Percentiles rank a stretch among this genome's conserved stretches.
These are phyloP conservation scores for Heteronetta atricapilla DNA, from an alignment of 2,113 vertebrate genomes.

Conservation along the genomic window DNA sequence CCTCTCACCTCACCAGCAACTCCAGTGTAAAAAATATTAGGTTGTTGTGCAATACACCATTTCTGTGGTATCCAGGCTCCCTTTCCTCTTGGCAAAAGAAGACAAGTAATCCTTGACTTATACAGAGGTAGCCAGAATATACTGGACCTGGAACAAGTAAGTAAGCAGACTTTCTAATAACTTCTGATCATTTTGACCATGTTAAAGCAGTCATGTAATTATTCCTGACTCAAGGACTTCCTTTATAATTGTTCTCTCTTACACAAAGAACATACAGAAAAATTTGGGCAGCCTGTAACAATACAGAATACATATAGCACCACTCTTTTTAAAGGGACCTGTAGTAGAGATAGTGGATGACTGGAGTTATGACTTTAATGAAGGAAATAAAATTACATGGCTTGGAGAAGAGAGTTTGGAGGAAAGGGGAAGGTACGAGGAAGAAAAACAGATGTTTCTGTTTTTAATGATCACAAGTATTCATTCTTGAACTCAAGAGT, in stretches of 20 bases:
- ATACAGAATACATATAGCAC: not conserved
- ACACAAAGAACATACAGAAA: not conserved
- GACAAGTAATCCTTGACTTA: not conserved
- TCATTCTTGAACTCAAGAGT: not conserved
- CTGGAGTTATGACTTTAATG: not conserved
- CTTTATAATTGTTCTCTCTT: not conserved
- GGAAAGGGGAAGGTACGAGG: not conserved
- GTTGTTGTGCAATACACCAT: not conserved
- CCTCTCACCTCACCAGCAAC: not conserved
- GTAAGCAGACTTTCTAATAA: not conserved
- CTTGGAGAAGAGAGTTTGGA: not conserved
- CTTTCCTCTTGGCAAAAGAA: not conserved
- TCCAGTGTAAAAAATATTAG: not conserved
- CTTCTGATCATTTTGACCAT: not conserved
- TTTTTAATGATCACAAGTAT: not conserved
- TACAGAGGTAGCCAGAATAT: not conserved
- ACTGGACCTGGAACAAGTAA: not conserved
- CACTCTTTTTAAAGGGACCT: not conserved
- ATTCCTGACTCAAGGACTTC: not conserved
- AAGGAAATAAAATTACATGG: not conserved
- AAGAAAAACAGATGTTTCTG: not conserved
- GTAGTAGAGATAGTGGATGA: not conserved
- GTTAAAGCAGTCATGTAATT: not conserved
- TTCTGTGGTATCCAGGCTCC: not conserved
- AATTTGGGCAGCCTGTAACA: not conserved